Evolutionary conservation across 2,888 invertebrate genomes (phyloP).

Genomic region (Luffia ferchaultella): DNA sequence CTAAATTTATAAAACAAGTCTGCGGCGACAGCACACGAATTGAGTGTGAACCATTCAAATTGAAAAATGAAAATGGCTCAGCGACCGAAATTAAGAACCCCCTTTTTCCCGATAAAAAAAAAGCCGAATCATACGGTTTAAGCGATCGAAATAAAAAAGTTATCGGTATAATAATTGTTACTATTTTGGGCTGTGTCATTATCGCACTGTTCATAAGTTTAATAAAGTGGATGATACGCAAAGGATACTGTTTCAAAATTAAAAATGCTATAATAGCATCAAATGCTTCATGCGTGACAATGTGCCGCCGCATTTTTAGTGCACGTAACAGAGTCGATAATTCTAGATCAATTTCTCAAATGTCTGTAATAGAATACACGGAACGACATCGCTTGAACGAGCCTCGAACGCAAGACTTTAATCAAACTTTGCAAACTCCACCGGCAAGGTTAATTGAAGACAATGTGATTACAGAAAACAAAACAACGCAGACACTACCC

Average conservation of each 20-base stretch:
- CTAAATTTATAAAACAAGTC: conserved; percentile 68
- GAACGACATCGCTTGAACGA: conserved; percentile 68
- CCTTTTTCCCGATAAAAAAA: conserved; percentile 47
- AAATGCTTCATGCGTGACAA: conserved; percentile 35
- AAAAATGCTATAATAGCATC: conserved; percentile 47
- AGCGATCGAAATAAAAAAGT: conserved; percentile 41
- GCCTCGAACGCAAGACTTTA: conserved; percentile 58
- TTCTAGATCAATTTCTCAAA: conserved; percentile 66
- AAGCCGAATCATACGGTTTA: conserved; percentile 24
- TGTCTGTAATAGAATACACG: conserved; percentile 70
- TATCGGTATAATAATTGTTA: conserved; percentile 58
- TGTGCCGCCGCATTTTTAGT: conserved; percentile 49
- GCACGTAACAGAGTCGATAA: conserved; percentile 59
- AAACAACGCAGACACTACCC: conserved; percentile 75
- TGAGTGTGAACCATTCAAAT: conserved; percentile 63
- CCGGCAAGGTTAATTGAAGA: conserved; percentile 17
- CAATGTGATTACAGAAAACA: conserved; percentile 55
- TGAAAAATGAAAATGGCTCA: conserved; percentile 31
- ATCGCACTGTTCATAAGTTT: conserved; percentile 62
- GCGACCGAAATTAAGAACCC: conserved; percentile 47
- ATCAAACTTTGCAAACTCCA: too few species aligned
- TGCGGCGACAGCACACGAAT: conserved; percentile 61
- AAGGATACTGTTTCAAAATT: conserved; percentile 57
- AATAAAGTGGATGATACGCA: conserved; percentile 64
- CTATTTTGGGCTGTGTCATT: conserved; percentile 56